Percentiles rank a stretch among this genome's conserved stretches.
Evolutionary conservation across 1,140 invertebrate species (phyloP).

Genomic region (Drosophila serrata): DNA sequence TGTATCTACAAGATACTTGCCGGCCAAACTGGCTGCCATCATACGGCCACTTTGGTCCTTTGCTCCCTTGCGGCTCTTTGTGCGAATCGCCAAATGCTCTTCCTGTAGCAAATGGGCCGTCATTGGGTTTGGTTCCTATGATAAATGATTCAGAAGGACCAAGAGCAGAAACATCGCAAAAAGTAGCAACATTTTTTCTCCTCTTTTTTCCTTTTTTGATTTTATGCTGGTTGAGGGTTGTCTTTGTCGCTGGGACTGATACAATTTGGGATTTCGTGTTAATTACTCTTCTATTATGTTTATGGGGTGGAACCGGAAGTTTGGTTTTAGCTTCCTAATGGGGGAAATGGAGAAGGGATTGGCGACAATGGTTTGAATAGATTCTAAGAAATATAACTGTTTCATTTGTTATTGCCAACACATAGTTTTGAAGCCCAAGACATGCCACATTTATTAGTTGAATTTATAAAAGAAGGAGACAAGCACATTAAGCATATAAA

Average conservation of each 20-base stretch:
- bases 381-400: slow-evolving; percentile 2
- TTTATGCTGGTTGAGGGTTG: slow-evolving; percentile 55
- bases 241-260: slow-evolving; percentile 61
- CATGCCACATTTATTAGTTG: background rate
- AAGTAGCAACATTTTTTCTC: slow-evolving; percentile 46
- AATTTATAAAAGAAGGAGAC: background rate
- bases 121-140: slow-evolving; percentile 58
- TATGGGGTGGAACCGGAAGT: slow-evolving; percentile 50
- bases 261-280: slow-evolving; percentile 83
- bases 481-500: background rate
- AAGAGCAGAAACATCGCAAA: slow-evolving; percentile 48
- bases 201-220: slow-evolving; percentile 17
- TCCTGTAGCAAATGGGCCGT: slow-evolving; percentile 75
- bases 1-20: slow-evolving; percentile 53
- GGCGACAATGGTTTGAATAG: slow-evolving; percentile 11
- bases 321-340: slow-evolving; percentile 35
- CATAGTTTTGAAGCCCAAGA: background rate
- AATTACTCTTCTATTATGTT: slow-evolving; percentile 79
- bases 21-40: slow-evolving; percentile 62
- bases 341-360: slow-evolving; percentile 14
- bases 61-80: slow-evolving; percentile 30
- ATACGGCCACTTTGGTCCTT: slow-evolving; percentile 71
- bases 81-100: slow-evolving; percentile 38
- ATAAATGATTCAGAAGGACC: slow-evolving; percentile 67
- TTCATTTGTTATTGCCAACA: background rate